Evolutionary conservation across 2,888 invertebrate genomes (phyloP), one percentile per base, ranked within the genome.

Genomic region (Agrotis segetum): DNA sequence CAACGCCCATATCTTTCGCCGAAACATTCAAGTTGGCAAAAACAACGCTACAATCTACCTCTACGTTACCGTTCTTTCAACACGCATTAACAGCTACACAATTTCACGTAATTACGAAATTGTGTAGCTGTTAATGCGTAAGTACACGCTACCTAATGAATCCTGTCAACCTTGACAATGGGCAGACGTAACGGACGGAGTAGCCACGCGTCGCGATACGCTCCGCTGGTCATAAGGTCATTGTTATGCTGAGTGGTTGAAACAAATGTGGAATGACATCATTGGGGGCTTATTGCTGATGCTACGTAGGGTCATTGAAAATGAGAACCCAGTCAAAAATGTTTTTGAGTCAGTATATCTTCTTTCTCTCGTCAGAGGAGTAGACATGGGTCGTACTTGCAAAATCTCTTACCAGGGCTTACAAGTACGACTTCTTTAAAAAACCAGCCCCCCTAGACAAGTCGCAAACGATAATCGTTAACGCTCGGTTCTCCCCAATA

Each of bases 151-250:
- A 79, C 78, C 81, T 82, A 81, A 85, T 77, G 80, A 79, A 83
- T 79, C 84, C 85, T 80, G 71, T 81, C 87, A 88, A 86, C 88
- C 88, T 88, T 88, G 88, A 86, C 87, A 86, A 74, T 87, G 87
- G 77, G 71, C 64, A 84, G 74, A 84, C 83, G 84, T 85, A 82
- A 82, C 85, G 85, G 81, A 76, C 84, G 77, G 82, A 74, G 87
- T 82, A 72, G 67, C 81, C 84, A 80, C 78, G 78, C 83, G 83
- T 86, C 85, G 64, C 71, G 65, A 72, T 76, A 74, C 68, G 85
- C 87, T 82, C 76, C 53, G 85, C 81, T 85, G 87, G 58, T 66
- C 65, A 81, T 87, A 79, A 87, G 83, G 82, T 77, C 74, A 82
- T 78, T 84, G 84, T 78, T 82, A 78, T 71, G 62, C 66, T 52